Percentiles rank a stretch among this genome's conserved stretches.
phyloP scores from a whole-genome alignment of 1,140 invertebrate species.

The Philopotamus ludificatus region DNA sequence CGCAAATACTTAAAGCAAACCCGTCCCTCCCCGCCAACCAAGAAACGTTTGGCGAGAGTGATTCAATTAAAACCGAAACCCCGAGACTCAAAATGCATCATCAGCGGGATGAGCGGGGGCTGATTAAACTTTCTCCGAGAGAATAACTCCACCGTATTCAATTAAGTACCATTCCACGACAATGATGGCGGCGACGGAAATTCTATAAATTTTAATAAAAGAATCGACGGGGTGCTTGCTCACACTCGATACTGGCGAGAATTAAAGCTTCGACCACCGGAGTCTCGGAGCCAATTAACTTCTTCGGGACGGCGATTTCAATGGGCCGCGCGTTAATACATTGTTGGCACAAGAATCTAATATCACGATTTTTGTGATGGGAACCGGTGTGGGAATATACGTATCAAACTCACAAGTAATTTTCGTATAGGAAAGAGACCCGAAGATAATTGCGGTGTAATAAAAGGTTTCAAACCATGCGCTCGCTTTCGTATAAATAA shows the following conservation, averaged over 20 bases:
- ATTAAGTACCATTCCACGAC: not conserved
- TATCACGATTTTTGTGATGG: too few species aligned
- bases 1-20: not conserved
- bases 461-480: too few species aligned
- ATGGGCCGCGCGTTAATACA: too few species aligned
- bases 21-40: not conserved
- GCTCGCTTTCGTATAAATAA: too few species aligned
- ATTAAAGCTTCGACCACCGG: not conserved
- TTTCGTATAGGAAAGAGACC: too few species aligned
- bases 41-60: constrained; percentile 2
- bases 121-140: not conserved
- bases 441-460: too few species aligned
- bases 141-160: not conserved
- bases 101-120: not conserved
- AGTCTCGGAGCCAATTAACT: not conserved
- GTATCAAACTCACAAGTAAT: too few species aligned
- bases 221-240: not conserved
- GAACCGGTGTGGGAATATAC: too few species aligned
- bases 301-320: not conserved
- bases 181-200: not conserved
- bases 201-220: not conserved
- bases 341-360: too few species aligned
- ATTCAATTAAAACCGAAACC: not conserved
- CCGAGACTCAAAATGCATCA: not conserved
- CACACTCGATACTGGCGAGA: not conserved